Percentiles rank a stretch among this genome's conserved stretches.
phyloP scores from a whole-genome alignment of 2,113 vertebrate species.

The Entelurus aequoreus region DNA sequence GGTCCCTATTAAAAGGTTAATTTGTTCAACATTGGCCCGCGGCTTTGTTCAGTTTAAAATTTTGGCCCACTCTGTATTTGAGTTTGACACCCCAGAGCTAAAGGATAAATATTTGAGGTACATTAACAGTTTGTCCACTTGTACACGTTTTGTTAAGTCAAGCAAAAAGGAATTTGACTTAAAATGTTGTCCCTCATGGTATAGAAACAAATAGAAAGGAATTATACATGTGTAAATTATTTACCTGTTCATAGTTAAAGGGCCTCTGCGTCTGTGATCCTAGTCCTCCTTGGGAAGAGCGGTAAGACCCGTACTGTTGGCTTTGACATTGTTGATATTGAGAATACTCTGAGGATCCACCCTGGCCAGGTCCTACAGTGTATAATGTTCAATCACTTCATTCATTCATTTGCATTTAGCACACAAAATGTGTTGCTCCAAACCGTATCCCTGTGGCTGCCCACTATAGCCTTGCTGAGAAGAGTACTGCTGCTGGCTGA shows the following conservation, averaged over 20 bases:
- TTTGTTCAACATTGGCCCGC: no score
- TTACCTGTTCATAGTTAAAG: slow-evolving; percentile 92
- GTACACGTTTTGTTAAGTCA: no score
- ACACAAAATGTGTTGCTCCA: not conserved
- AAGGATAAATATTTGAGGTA: not conserved
- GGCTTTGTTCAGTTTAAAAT: no score
- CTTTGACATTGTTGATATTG: slow-evolving; percentile 90
- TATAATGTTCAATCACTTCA: not conserved
- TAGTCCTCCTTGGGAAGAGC: slow-evolving; percentile 81
- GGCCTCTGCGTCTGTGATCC: slow-evolving; percentile 85
- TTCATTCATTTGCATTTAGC: not conserved
- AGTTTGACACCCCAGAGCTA: not conserved
- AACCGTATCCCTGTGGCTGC: slow-evolving; percentile 82
- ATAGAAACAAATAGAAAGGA: not conserved
- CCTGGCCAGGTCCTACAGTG: slow-evolving; percentile 76
- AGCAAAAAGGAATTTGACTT: no score
- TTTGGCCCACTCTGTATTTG: no score
- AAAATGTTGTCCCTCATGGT: no score
- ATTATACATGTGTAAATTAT: not conserved
- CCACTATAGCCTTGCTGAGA: slow-evolving; percentile 86
- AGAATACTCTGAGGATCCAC: slow-evolving; percentile 85
- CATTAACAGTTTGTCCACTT: no score
- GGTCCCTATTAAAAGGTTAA: no score
- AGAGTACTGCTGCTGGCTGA: slow-evolving; percentile 88
- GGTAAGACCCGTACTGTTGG: slow-evolving; percentile 87